Conservation (phyloP, 53 echinoderm and acorn worm species). For the Zoroaster sp. region DNA sequence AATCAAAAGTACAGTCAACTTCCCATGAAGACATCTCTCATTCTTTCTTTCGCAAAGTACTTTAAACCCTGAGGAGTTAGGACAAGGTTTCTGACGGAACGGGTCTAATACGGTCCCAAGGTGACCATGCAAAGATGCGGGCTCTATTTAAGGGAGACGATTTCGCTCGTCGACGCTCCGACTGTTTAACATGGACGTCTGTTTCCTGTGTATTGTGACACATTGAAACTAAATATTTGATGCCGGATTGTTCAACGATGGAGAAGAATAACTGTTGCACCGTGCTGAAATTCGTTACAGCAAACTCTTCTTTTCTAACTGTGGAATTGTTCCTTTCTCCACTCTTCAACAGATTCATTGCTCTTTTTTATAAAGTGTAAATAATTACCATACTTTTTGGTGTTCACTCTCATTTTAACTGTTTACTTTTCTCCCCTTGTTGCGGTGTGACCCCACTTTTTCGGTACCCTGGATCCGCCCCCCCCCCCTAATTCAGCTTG, state of each 20-base stretch:
- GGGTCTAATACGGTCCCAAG: constrained; percentile 42
- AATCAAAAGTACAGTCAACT: constrained; percentile 39
- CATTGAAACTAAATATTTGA: background rate
- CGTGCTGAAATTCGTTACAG: too few relatives aligned
- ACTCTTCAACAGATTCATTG: too few relatives aligned
- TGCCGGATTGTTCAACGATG: background rate
- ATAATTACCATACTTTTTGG: too few relatives aligned
- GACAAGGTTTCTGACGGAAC: constrained; percentile 21
- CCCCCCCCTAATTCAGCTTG: too few relatives aligned
- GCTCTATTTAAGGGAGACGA: background rate
- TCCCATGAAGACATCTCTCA: background rate
- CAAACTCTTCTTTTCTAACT: too few relatives aligned
- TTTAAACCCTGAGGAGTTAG: constrained; percentile 36
- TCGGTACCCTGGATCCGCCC: too few relatives aligned
- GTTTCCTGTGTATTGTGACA: background rate
- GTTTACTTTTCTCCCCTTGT: too few relatives aligned
- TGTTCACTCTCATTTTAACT: too few relatives aligned
- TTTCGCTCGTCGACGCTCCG: background rate
- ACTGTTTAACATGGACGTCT: background rate
- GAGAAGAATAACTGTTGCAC: background rate
- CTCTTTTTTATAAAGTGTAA: too few relatives aligned
- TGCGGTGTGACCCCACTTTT: too few relatives aligned
- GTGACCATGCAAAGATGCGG: constrained; percentile 19
- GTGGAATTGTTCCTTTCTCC: too few relatives aligned
- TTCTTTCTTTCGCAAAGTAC: constrained; percentile 9